Percentiles rank a stretch among this genome's conserved stretches.
phyloP scores from a whole-genome alignment of 2,888 invertebrate genomes.

The Phengaris alcon region DNA sequence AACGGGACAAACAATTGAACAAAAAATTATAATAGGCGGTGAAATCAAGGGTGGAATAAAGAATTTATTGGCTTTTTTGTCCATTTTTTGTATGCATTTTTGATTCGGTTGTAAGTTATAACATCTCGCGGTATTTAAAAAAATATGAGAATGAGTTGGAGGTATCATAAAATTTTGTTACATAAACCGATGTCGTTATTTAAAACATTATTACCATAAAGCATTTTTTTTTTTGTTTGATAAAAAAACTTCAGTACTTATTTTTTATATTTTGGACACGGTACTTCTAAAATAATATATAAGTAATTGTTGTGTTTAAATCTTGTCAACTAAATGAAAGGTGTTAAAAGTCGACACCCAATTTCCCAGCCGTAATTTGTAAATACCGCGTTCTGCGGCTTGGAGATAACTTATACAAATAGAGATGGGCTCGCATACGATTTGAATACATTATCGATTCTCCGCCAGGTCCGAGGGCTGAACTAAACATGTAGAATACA shows the following conservation, averaged over 20 bases:
- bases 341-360: slow-evolving; percentile 18
- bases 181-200: no score
- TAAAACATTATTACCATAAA: no score
- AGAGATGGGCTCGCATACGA: slow-evolving; percentile 53
- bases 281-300: no score
- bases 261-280: no score
- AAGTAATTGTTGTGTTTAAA: no score
- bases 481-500: slow-evolving; percentile 21
- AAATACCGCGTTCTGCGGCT: slow-evolving; percentile 44
- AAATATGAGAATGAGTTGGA: slow-evolving; percentile 2
- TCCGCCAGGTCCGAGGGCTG: slow-evolving; percentile 13
- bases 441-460: slow-evolving; percentile 54
- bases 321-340: neutral
- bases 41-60: slow-evolving; percentile 11
- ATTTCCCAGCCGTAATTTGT: slow-evolving; percentile 30
- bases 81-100: slow-evolving; percentile 19
- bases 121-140: slow-evolving; percentile 6
- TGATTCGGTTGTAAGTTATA: slow-evolving; percentile 1
- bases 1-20: slow-evolving; percentile 18
- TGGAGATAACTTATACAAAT: slow-evolving; percentile 55
- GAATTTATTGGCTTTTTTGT: slow-evolving; percentile 19
- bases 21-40: slow-evolving; percentile 24
- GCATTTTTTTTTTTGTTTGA: neutral
- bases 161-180: neutral
- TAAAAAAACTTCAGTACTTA: no score